Evolutionary conservation across 2,888 invertebrate species (phyloP).

Genomic region (Drosophila mimica): DNA sequence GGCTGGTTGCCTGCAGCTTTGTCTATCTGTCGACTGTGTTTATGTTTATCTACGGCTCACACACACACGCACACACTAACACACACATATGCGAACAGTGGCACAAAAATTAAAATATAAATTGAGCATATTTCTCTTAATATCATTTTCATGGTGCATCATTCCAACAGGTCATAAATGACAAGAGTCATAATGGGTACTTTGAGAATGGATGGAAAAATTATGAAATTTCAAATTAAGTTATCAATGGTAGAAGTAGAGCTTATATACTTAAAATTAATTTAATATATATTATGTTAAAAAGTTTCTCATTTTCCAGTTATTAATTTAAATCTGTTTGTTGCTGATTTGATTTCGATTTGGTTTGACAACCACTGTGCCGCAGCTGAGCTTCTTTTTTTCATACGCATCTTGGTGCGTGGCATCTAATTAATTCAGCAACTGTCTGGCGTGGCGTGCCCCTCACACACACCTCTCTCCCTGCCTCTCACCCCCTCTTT

Average conservation of each 20-base stretch:
- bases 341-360: not conserved
- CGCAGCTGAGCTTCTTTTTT: conserved; percentile 51
- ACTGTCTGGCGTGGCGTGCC: conserved; percentile 52
- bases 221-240: too few species aligned
- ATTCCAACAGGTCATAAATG: too few species aligned
- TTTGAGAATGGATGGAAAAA: too few species aligned
- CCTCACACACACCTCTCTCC: conserved; percentile 1
- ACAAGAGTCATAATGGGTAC: too few species aligned
- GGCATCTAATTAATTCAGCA: conserved; percentile 83
- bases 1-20: conserved; percentile 21
- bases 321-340: not conserved
- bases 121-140: not conserved
- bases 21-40: conserved; percentile 33
- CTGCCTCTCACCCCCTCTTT: conserved; percentile 1
- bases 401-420: conserved; percentile 51
- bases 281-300: not conserved
- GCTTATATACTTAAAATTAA: too few species aligned
- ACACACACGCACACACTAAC: conserved; percentile 16
- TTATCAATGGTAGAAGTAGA: too few species aligned
- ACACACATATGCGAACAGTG: conserved; percentile 39
- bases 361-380: conserved; percentile 33
- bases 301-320: not conserved
- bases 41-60: conserved; percentile 53
- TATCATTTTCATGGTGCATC: not conserved
- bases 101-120: not conserved